Evolutionary conservation across 2,888 invertebrate species (phyloP).

Genomic region (Endotricha flammealis): DNA sequence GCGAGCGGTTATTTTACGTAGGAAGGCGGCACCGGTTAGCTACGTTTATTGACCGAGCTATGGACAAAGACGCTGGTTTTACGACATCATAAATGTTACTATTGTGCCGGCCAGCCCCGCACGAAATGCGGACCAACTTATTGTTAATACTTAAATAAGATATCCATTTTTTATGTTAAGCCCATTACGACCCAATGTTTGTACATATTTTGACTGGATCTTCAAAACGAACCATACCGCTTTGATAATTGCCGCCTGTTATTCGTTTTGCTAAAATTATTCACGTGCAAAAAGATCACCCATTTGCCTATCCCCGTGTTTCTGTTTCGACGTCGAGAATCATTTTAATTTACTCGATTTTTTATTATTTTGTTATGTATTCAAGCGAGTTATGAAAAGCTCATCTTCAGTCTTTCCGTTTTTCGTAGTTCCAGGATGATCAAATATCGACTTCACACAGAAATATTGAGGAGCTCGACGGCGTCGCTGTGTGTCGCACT

Average conservation of each 20-base stretch:
- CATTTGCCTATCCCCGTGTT: too few relatives aligned
- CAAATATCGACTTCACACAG: too few relatives aligned
- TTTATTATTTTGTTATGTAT: too few relatives aligned
- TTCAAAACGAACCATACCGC: slow-evolving; percentile 31
- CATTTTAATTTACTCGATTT: too few relatives aligned
- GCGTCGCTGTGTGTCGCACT: too few relatives aligned
- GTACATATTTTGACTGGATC: slow-evolving; percentile 74
- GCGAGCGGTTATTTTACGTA: neutral
- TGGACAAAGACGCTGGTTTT: slow-evolving; percentile 67
- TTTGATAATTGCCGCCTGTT: slow-evolving; percentile 52
- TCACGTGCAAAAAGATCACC: too few relatives aligned
- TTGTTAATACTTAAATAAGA: slow-evolving; percentile 74
- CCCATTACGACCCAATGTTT: slow-evolving; percentile 60
- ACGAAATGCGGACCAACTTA: slow-evolving; percentile 59
- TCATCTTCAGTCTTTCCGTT: too few relatives aligned
- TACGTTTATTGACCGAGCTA: slow-evolving; percentile 57
- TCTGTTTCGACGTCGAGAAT: too few relatives aligned
- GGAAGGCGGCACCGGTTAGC: slow-evolving; percentile 32
- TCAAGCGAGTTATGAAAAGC: too few relatives aligned
- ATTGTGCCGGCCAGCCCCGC: slow-evolving; percentile 56
- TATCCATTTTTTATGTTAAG: slow-evolving; percentile 71
- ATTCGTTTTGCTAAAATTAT: slow-evolving; percentile 56
- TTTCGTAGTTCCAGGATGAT: too few relatives aligned
- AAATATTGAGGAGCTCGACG: too few relatives aligned
- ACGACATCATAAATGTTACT: slow-evolving; percentile 61